A percentile compares a stretch with the other conserved stretches of the same genome.
These are phyloP conservation scores for Platichthys flesus DNA, from an alignment of 2,113 vertebrate species.

Conservation along the genomic window DNA sequence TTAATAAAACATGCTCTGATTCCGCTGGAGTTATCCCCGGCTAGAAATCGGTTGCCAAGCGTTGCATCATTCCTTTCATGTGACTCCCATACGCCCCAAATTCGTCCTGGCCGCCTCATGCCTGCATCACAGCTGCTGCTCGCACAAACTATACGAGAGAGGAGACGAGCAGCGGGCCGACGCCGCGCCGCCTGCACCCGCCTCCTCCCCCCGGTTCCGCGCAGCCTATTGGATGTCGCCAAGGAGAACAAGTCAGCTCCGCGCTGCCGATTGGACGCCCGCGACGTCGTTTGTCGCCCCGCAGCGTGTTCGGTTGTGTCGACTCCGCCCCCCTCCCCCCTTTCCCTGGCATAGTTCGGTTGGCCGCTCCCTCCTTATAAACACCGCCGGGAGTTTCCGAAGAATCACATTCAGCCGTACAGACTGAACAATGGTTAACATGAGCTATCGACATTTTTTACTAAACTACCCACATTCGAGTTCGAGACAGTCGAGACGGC, in stretches of 20 bases:
- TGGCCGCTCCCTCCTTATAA: constrained; percentile 82
- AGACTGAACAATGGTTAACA: constrained; percentile 90
- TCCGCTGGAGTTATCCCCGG: constrained; percentile 87
- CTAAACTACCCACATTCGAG: constrained; percentile 84
- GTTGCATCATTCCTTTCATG: constrained; percentile 91
- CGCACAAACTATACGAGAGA: constrained; percentile 79
- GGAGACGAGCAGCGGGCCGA: constrained; percentile 22
- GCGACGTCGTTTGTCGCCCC: background rate
- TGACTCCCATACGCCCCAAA: constrained; percentile 89
- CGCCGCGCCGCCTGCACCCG: constrained; percentile 11
- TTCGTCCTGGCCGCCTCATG: constrained; percentile 88
- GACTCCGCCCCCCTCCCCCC: constrained; percentile 34
- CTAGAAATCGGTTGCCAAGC: constrained; percentile 88
- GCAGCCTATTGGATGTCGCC: constrained; percentile 80
- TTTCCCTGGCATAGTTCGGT: constrained; percentile 78
- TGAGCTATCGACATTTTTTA: constrained; percentile 85
- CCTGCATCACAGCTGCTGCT: constrained; percentile 86
- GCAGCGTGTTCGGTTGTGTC: constrained; percentile 52
- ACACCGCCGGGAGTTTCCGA: constrained; percentile 86
- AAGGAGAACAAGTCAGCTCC: constrained; percentile 77
- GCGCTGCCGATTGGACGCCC: constrained; percentile 38
- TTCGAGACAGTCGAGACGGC: constrained; percentile 84
- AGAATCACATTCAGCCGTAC: constrained; percentile 84
- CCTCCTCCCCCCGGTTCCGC: background rate
- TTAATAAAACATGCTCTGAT: constrained; percentile 89